phyloP scores from a whole-genome alignment of 2,797 vertebrate genomes.

The Meda fulgida region DNA sequence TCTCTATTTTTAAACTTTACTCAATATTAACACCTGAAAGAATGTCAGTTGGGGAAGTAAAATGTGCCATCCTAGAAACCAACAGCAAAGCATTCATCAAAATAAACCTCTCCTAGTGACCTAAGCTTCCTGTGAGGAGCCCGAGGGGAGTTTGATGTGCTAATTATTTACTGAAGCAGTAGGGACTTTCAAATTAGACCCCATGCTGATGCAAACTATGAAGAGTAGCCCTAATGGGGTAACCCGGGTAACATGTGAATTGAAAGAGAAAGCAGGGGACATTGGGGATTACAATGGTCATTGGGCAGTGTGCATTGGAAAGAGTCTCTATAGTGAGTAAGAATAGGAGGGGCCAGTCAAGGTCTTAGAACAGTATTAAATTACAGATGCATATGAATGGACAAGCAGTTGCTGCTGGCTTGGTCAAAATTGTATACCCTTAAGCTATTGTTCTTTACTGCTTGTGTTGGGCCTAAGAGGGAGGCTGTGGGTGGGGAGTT shows the following conservation, averaged over 20 bases:
- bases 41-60: conserved; percentile 46
- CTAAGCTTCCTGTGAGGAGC: conserved; percentile 76
- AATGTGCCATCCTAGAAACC: conserved; percentile 64
- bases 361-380: conserved; percentile 77
- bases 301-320: conserved; percentile 68
- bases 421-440: conserved; percentile 73
- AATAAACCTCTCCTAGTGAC: conserved; percentile 72
- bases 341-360: conserved; percentile 54
- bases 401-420: conserved; percentile 76
- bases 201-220: conserved; percentile 69
- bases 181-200: conserved; percentile 79
- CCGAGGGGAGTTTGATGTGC: conserved; percentile 71
- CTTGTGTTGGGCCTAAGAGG: conserved; percentile 69
- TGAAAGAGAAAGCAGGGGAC: conserved; percentile 60
- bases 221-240: conserved; percentile 75
- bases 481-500: conserved; percentile 65
- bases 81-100: conserved; percentile 73
- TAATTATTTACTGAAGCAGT: conserved; percentile 84
- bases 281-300: conserved; percentile 71
- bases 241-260: conserved; percentile 80
- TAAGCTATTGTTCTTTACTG: conserved; percentile 76
- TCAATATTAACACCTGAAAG: conserved; percentile 50
- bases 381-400: conserved; percentile 85
- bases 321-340: conserved; percentile 61
- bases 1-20: conserved; percentile 27